A percentile compares a stretch with the other conserved stretches of the same genome.
phyloP scores from a whole-genome alignment of 2,888 invertebrate species.

The Neoascia interrupta region DNA sequence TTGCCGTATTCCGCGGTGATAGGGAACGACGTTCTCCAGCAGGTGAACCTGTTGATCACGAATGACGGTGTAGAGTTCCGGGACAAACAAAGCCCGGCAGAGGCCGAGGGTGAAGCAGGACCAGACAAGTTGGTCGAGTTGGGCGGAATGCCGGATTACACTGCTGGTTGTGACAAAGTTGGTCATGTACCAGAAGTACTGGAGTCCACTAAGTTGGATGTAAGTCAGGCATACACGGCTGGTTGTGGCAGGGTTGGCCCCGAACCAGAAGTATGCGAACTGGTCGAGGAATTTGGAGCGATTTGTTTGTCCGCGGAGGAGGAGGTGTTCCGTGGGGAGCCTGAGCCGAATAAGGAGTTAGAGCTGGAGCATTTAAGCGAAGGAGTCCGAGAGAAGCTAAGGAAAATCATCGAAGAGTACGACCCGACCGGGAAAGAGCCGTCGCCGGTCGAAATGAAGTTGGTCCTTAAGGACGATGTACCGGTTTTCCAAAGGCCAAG shows the following conservation, averaged over 20 bases:
- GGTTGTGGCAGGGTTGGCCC: too few species aligned
- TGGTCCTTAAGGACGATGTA: slow-evolving; percentile 38
- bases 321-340: too few species aligned
- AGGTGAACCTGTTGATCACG: slow-evolving; percentile 7
- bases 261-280: too few species aligned
- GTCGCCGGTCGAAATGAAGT: slow-evolving; percentile 57
- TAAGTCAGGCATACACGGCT: too few species aligned
- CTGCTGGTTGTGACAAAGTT: too few species aligned
- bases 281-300: too few species aligned
- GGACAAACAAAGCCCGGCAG: background rate
- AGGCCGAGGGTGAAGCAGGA: too few species aligned
- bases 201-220: too few species aligned
- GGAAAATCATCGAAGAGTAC: slow-evolving; percentile 71
- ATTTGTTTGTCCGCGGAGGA: slow-evolving; percentile 14
- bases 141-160: too few species aligned
- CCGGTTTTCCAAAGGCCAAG: slow-evolving; percentile 50
- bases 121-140: too few species aligned
- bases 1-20: slow-evolving; percentile 44
- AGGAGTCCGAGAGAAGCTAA: slow-evolving; percentile 31
- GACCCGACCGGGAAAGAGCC: background rate
- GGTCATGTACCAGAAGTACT: too few species aligned
- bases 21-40: slow-evolving; percentile 31
- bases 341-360: background rate
- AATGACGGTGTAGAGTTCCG: background rate
- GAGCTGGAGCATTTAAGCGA: slow-evolving; percentile 6